A percentile compares a stretch with the other conserved stretches of the same genome.
Evolutionary conservation across 2,888 invertebrate species (phyloP).

Genomic region (Mantis religiosa): DNA sequence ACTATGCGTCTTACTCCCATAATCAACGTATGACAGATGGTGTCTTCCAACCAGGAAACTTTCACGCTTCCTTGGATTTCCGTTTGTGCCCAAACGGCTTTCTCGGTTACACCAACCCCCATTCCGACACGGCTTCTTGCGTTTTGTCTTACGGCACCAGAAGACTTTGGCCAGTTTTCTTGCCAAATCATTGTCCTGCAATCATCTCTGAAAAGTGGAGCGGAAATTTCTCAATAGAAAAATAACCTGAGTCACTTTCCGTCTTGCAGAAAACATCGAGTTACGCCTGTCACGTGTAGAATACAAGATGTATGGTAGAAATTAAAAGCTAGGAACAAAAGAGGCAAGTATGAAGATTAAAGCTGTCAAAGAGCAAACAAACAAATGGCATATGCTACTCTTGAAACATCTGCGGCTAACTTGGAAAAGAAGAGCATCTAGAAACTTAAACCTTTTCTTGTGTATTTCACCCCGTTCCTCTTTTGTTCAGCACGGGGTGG

Average conservation of each 20-base stretch:
- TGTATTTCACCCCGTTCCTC: background rate
- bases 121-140: background rate
- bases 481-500: background rate
- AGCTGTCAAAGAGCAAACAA: background rate
- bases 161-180: background rate
- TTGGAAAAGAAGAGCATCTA: background rate
- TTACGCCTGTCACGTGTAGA: background rate
- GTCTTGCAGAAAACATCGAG: background rate
- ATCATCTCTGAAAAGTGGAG: background rate
- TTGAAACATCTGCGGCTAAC: background rate
- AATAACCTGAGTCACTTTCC: background rate
- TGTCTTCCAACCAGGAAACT: background rate
- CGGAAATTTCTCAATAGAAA: background rate
- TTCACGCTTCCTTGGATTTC: constrained; percentile 9
- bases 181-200: background rate
- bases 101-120: background rate
- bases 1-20: constrained; percentile 15
- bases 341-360: background rate
- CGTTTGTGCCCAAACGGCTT: constrained; percentile 8
- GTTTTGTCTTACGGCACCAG: background rate
- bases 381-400: background rate
- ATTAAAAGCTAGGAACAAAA: background rate
- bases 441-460: background rate
- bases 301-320: background rate
- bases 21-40: background rate